These are phyloP conservation scores for Alexandromys fortis DNA, from an alignment of 2,113 vertebrate species.

Conservation along the genomic window DNA sequence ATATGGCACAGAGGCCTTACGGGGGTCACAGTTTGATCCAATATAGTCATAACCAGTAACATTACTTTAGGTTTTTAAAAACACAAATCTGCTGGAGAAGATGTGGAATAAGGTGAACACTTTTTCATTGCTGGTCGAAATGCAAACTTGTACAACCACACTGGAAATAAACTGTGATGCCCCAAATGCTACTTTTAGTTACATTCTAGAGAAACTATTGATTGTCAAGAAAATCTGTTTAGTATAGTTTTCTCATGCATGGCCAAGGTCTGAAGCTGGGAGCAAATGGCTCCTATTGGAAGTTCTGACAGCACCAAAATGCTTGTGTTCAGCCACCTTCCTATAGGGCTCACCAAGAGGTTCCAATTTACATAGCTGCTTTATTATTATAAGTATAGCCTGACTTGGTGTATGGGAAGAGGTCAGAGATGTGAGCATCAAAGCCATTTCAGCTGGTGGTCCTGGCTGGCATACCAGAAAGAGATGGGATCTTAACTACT, in stretches of 20 bases:
- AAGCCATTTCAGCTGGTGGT: background rate
- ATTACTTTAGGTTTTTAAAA: too few species aligned
- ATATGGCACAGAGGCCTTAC: too few species aligned
- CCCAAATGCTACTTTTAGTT: background rate
- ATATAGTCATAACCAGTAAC: too few species aligned
- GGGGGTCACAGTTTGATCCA: too few species aligned
- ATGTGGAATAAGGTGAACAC: too few species aligned
- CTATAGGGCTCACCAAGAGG: background rate
- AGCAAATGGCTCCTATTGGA: background rate
- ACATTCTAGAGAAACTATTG: background rate
- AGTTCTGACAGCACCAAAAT: background rate
- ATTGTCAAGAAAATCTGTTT: background rate
- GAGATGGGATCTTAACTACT: background rate
- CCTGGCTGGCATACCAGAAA: background rate
- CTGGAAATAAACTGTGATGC: too few species aligned
- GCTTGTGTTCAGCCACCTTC: background rate
- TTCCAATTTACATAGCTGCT: background rate
- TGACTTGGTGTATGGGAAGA: background rate
- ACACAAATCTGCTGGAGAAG: too few species aligned
- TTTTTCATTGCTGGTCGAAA: too few species aligned
- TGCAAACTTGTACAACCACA: too few species aligned
- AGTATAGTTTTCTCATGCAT: background rate
- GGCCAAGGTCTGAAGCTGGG: background rate
- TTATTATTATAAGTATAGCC: background rate
- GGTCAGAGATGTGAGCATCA: background rate